Conservation (phyloP, 1,140 invertebrate genomes). For the Drosophila albomicans region DNA sequence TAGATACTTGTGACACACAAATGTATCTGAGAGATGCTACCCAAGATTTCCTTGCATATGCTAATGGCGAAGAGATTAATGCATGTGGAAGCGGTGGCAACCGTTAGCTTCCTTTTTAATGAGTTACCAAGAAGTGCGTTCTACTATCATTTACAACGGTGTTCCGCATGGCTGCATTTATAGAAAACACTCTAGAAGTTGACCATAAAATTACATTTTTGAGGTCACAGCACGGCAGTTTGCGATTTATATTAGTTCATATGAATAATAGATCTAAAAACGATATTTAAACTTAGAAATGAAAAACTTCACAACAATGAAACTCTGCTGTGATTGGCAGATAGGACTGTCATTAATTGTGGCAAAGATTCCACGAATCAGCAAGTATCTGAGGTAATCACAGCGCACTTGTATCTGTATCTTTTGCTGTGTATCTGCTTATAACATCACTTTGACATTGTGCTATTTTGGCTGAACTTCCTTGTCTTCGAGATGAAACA, state of each 20-base stretch:
- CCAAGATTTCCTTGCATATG: constrained; percentile 19
- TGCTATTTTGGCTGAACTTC: constrained; percentile 48
- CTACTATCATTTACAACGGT: neutral
- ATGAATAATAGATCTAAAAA: too few relatives aligned
- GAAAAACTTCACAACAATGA: too few relatives aligned
- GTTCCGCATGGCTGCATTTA: too few relatives aligned
- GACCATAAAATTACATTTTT: neutral
- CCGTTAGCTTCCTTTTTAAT: constrained; percentile 21
- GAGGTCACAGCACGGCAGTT: neutral
- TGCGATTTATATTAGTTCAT: neutral
- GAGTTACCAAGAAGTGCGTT: neutral
- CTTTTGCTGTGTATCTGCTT: constrained; percentile 25
- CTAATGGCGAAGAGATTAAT: constrained; percentile 17
- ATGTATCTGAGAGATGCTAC: constrained; percentile 54
- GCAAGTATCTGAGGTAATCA: constrained; percentile 1
- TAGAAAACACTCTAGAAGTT: neutral
- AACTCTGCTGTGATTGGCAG: too few relatives aligned
- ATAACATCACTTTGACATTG: constrained; percentile 48
- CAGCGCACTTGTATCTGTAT: neutral
- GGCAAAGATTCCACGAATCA: neutral
- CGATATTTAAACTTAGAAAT: too few relatives aligned
- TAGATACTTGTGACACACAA: constrained; percentile 69
- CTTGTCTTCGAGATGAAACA: constrained; percentile 37
- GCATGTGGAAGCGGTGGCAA: constrained; percentile 3
- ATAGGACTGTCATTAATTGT: neutral